Evolutionary conservation across 2,113 vertebrate species (phyloP), one percentile per base, ranked within the genome.

Genomic region (Petroica traversi): DNA sequence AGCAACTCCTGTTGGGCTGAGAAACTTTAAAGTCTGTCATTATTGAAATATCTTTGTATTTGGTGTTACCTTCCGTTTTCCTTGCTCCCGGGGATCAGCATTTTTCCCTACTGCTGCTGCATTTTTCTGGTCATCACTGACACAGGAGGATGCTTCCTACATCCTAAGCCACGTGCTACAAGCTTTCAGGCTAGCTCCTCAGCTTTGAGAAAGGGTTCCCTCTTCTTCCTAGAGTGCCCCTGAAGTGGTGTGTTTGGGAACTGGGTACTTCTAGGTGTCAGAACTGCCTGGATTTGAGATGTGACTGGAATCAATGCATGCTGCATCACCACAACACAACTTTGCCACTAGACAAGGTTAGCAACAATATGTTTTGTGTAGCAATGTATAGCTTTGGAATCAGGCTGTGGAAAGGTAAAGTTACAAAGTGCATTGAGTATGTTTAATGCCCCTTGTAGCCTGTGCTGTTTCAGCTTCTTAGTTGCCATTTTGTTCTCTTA

Each of bases 401-500:
- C 23, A 68, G 80, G 19, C 45, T 68, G 20, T 57, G 57, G 48
- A 83, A 72, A 34, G 36, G 20, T 51, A 36, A 75, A 59, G 28
- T 66, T 91, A 34, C 23, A 64, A 43, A 66, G 28, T 33, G 11
- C 36, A 49, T 69, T 80, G 48, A 68, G 4, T 40, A 5, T 59
- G 40, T 86, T 82, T 82, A 55, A 40, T 79, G 26, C 3, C 17
- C 3, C 9, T 18, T 0, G 0, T 52, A 1, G 0, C 19, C 40
- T 73, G 68, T 67, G 33, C 25, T 79, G 43, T 40, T 79, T 79
- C 67, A 63, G 14, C 9, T 85, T 91, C 71, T 75, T 29, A 33
- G 34, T 79, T 92, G 23, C 34, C 40, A 31, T 63, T 82, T 92
- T 51, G 15, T 68, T 71, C 71, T 63, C 43, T 55, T 86, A 73